Evolutionary conservation across 2,888 invertebrate genomes (phyloP).

Genomic region (Cistogaster globosa): DNA sequence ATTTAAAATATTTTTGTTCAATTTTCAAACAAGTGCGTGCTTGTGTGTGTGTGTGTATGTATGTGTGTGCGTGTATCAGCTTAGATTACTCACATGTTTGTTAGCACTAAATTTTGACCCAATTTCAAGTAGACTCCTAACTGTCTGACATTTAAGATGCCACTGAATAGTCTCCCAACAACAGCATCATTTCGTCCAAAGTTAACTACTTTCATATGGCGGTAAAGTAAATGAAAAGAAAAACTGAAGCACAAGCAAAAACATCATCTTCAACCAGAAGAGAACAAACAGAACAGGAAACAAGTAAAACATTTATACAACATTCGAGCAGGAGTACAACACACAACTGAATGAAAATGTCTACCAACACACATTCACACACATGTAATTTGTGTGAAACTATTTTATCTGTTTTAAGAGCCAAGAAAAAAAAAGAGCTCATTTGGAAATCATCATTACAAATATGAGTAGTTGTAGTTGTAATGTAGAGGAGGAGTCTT

Average conservation of each 20-base stretch:
- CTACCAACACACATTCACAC: constrained; percentile 1
- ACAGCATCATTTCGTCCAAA: constrained; percentile 31
- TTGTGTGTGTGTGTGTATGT: neutral
- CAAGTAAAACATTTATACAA: constrained; percentile 27
- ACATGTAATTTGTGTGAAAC: neutral
- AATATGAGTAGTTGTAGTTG: neutral
- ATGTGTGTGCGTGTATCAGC: neutral
- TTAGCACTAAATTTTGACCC: constrained; percentile 49
- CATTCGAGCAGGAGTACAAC: constrained; percentile 4
- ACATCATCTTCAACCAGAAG: constrained; percentile 26
- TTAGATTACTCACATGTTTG: constrained; percentile 23
- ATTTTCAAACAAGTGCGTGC: neutral
- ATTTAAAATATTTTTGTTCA: neutral
- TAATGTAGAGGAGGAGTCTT: constrained; percentile 34
- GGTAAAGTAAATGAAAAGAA: constrained; percentile 37
- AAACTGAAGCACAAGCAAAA: constrained; percentile 5
- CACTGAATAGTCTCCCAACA: constrained; percentile 44
- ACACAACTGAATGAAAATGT: constrained; percentile 27
- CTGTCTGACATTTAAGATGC: constrained; percentile 56
- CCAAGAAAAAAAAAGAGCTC: constrained; percentile 24
- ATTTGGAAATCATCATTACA: constrained; percentile 29
- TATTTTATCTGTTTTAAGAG: constrained; percentile 43
- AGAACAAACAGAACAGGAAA: constrained; percentile 58
- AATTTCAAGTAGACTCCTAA: constrained; percentile 59
- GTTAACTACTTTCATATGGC: constrained; percentile 56